Evolutionary conservation across 2,113 vertebrate genomes (phyloP).

Genomic region (Limanda limanda): DNA sequence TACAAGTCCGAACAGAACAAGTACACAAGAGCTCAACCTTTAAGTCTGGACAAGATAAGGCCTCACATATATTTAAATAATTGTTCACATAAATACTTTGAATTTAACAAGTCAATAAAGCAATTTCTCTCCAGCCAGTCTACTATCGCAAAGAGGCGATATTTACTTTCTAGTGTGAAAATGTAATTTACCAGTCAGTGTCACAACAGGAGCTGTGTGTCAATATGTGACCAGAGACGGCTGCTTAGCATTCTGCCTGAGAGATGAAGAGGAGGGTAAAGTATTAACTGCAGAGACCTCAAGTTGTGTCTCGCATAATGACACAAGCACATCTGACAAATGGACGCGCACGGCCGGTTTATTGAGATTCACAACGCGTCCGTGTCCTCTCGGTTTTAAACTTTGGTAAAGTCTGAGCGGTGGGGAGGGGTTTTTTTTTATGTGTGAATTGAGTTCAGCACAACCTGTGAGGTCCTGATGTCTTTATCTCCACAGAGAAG

Average conservation of each 20-base stretch:
- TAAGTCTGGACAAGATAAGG: not conserved
- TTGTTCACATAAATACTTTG: slow-evolving; percentile 16
- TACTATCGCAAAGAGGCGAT: slow-evolving; percentile 12
- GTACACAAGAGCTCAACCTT: not conserved
- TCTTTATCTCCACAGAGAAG: not conserved
- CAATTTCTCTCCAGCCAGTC: slow-evolving; percentile 20
- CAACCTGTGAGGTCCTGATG: slow-evolving; percentile 14
- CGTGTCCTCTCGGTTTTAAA: slow-evolving; percentile 42
- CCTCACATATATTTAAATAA: not conserved
- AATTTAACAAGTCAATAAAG: slow-evolving; percentile 33
- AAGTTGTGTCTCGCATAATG: slow-evolving; percentile 69
- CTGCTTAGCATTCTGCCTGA: slow-evolving; percentile 64
- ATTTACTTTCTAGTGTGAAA: slow-evolving; percentile 60
- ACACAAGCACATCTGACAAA: slow-evolving; percentile 59
- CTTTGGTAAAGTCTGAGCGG: slow-evolving; percentile 43
- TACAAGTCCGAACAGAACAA: not conserved
- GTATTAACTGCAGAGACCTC: slow-evolving; percentile 49
- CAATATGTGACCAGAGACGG: slow-evolving; percentile 59
- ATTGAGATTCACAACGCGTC: slow-evolving; percentile 58
- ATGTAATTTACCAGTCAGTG: slow-evolving; percentile 63
- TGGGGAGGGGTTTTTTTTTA: not conserved
- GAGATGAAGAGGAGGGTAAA: slow-evolving; percentile 43
- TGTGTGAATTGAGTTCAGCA: not conserved
- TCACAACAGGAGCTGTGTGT: slow-evolving; percentile 47
- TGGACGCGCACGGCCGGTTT: slow-evolving; percentile 18